phyloP scores from a whole-genome alignment of 2,113 vertebrate species.

The Scatophagus argus region DNA sequence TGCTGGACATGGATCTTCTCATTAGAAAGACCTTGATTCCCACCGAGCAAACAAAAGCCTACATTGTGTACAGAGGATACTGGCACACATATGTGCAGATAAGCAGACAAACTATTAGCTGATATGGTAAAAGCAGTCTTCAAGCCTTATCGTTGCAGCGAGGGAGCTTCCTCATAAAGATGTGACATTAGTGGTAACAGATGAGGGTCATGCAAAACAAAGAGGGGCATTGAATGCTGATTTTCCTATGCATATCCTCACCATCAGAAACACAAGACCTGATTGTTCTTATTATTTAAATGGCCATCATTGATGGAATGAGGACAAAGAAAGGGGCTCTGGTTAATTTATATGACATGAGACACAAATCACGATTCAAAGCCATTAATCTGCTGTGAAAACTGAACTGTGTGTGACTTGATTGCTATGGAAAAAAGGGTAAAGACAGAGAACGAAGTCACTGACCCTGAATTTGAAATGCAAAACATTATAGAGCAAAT shows the following conservation, averaged over 20 bases:
- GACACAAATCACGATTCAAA: slow-evolving; percentile 29
- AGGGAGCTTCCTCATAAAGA: slow-evolving; percentile 75
- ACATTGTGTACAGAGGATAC: slow-evolving; percentile 71
- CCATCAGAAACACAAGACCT: slow-evolving; percentile 73
- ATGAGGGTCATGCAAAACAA: slow-evolving; percentile 80
- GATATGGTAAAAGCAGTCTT: slow-evolving; percentile 59
- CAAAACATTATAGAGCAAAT: slow-evolving; percentile 8
- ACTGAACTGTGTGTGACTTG: background rate
- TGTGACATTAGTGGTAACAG: slow-evolving; percentile 79
- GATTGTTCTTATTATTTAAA: slow-evolving; percentile 78
- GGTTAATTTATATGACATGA: slow-evolving; percentile 51
- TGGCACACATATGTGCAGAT: slow-evolving; percentile 71
- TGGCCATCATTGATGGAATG: slow-evolving; percentile 47
- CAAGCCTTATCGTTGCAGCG: slow-evolving; percentile 63
- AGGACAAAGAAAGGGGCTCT: slow-evolving; percentile 47
- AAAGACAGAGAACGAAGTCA: background rate
- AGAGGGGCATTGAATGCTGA: slow-evolving; percentile 77
- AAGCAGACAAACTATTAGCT: slow-evolving; percentile 63
- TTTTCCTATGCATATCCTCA: slow-evolving; percentile 65
- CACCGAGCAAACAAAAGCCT: slow-evolving; percentile 74
- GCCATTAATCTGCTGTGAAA: slow-evolving; percentile 6
- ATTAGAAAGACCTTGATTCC: slow-evolving; percentile 67
- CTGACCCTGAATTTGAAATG: slow-evolving; percentile 12
- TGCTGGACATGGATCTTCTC: slow-evolving; percentile 46
- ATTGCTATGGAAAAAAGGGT: background rate